Evolutionary conservation across 2,113 vertebrate species (phyloP), one percentile per base, ranked within the genome.

Genomic region (Nycticryphes semicollaris): DNA sequence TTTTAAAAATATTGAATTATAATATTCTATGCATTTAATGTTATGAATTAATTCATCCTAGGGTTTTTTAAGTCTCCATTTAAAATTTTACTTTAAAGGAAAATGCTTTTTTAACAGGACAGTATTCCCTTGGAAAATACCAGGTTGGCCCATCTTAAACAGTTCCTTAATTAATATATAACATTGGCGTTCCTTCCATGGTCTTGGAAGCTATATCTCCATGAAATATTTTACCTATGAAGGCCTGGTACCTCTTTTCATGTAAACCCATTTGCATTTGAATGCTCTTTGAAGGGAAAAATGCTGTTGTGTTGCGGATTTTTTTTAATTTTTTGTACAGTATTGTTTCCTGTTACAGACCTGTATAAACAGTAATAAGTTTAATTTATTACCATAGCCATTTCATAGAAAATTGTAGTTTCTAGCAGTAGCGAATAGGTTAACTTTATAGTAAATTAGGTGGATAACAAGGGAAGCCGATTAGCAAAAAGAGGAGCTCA

Each of bases 371-470:
- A 81, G 12, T 27, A 89, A 21, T 10, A 85, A 76, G 21, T 33
- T 77, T 83, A 76, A 19, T 33, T 77, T 83, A 3, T 30, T 67
- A n/a, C 9, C 19, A 18, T 12, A 39, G 12, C 4, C 24, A 73
- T 87, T 87, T 84, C 9, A 23, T 41, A 70, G n/a, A 69, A 83
- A 66, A 81, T 23, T 30, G 10, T 24, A 83, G 30, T 70, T 95
- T 88, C 30, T 33, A 39, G 47, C 62, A 83, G 92, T 50, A 95
- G 18, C 76, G 89, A 96, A 97, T 88, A 87, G 94, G 73, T 87
- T 96, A 94, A 97, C 84, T 74, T 92, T 91, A 77, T 87, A 45
- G 48, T 94, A 86, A 94, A 92, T 92, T 80, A 84, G 73, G 60
- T 90, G 89, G 90, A 94, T 91, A 96, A 90, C 72, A 78, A 66